phyloP scores from a whole-genome alignment of 2,888 invertebrate genomes.

The Thalpophila matura region DNA sequence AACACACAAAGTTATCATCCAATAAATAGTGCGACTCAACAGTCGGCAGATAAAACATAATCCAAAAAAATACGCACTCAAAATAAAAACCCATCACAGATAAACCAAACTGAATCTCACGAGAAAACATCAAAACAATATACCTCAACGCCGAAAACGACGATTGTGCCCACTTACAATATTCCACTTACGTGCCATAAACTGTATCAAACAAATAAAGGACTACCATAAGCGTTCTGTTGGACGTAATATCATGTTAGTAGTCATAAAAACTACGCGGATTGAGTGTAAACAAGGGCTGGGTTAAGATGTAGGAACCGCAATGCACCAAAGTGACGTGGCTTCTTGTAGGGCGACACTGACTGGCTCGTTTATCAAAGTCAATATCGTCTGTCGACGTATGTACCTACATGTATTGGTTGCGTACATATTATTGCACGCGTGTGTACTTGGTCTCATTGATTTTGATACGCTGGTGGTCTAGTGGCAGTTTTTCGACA shows the following conservation, averaged over 20 bases:
- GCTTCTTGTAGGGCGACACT: slow-evolving; percentile 87
- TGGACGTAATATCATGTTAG: slow-evolving; percentile 82
- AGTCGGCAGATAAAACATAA: slow-evolving; percentile 8
- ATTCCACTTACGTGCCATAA: slow-evolving; percentile 80
- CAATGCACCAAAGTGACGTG: slow-evolving; percentile 90
- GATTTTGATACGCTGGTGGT: slow-evolving; percentile 51
- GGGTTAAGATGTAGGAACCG: slow-evolving; percentile 83
- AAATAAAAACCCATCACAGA: slow-evolving; percentile 44
- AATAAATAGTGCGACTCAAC: neutral
- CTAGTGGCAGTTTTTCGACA: slow-evolving; percentile 24
- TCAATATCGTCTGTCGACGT: slow-evolving; percentile 88
- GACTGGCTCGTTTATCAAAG: slow-evolving; percentile 89
- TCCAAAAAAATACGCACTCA: neutral
- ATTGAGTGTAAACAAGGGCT: slow-evolving; percentile 86
- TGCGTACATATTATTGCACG: slow-evolving; percentile 74
- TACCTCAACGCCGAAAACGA: slow-evolving; percentile 66
- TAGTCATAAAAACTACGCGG: slow-evolving; percentile 87
- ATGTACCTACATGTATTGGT: slow-evolving; percentile 79
- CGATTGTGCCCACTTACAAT: slow-evolving; percentile 73
- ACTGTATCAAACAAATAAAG: slow-evolving; percentile 84
- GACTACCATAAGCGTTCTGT: slow-evolving; percentile 79
- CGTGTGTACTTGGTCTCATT: slow-evolving; percentile 60
- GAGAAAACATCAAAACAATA: slow-evolving; percentile 59
- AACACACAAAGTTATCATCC: neutral
- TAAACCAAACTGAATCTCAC: slow-evolving; percentile 56